Percentiles rank a stretch among this genome's conserved stretches.
These are phyloP conservation scores for Andricus grossulariae DNA, from an alignment of 1,140 invertebrate species.

Conservation along the genomic window DNA sequence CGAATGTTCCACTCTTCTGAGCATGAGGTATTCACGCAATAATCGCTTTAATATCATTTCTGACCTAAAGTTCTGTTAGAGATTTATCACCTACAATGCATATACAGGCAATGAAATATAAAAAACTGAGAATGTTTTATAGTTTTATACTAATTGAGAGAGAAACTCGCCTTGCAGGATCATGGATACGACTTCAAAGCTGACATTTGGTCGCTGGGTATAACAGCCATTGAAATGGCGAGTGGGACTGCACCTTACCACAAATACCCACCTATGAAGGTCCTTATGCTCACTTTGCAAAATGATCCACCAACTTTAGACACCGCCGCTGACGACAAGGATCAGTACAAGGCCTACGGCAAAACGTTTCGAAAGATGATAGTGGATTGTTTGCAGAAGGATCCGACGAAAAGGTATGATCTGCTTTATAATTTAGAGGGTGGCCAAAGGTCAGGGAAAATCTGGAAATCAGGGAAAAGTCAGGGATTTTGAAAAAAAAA, in stretches of 20 bases:
- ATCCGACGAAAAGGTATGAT: slow-evolving; percentile 89
- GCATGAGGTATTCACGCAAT: background rate
- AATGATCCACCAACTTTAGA: slow-evolving; percentile 98
- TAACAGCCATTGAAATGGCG: slow-evolving; percentile 99
- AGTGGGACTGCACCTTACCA: slow-evolving; percentile 99
- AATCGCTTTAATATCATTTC: background rate
- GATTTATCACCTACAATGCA: background rate
- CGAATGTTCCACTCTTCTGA: background rate
- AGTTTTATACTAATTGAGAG: background rate
- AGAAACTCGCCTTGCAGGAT: slow-evolving; percentile 80
- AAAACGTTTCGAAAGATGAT: slow-evolving; percentile 98
- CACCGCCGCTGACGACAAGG: slow-evolving; percentile 95
- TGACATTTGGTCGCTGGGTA: slow-evolving; percentile 99
- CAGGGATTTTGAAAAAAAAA: no score
- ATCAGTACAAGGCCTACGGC: slow-evolving; percentile 98
- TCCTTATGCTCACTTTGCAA: slow-evolving; percentile 97
- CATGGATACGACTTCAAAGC: slow-evolving; percentile 99
- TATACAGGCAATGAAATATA: slow-evolving; percentile 20
- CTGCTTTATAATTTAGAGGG: slow-evolving; percentile 3
- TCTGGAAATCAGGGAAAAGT: no score
- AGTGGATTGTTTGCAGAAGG: slow-evolving; percentile 95
- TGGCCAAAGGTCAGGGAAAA: no score
- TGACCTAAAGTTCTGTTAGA: background rate
- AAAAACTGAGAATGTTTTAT: background rate
- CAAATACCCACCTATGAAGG: slow-evolving; percentile 99